Percentiles rank a stretch among this genome's conserved stretches.
Evolutionary conservation across 2,888 invertebrate genomes (phyloP).

Genomic region (Aporophyla nigra): DNA sequence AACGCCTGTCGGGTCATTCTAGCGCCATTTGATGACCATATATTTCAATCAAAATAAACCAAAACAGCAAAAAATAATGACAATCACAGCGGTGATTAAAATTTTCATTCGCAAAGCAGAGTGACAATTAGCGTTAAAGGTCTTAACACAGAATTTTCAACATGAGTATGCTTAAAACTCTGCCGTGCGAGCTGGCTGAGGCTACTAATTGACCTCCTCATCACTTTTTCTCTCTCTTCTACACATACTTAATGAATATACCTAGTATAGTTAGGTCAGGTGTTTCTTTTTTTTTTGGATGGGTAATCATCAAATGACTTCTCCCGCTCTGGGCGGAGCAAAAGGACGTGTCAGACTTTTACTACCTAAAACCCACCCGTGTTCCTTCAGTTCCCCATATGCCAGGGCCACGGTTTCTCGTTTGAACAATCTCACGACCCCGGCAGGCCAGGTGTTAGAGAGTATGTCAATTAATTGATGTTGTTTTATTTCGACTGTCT

Average conservation of each 20-base stretch:
- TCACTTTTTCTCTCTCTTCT: not conserved
- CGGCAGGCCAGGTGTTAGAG: too few relatives aligned
- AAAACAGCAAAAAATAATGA: not conserved
- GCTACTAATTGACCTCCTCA: constrained; percentile 27
- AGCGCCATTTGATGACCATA: too few relatives aligned
- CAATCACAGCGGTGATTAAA: constrained; percentile 2
- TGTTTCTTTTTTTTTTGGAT: too few relatives aligned
- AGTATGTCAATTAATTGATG: not conserved
- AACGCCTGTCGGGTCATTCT: too few relatives aligned
- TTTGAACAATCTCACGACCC: too few relatives aligned
- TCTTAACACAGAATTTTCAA: constrained; percentile 6
- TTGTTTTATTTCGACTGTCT: not conserved
- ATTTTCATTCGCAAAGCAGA: not conserved
- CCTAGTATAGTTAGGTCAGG: not conserved
- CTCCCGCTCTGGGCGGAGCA: too few relatives aligned
- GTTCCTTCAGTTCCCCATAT: too few relatives aligned
- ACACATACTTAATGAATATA: not conserved
- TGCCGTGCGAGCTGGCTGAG: not conserved
- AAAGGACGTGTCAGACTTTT: too few relatives aligned
- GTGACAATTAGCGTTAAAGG: constrained; percentile 27
- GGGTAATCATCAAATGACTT: too few relatives aligned
- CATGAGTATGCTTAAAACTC: not conserved
- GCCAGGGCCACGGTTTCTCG: too few relatives aligned
- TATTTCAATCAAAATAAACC: not conserved
- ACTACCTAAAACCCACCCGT: too few relatives aligned